A percentile compares a stretch with the other conserved stretches of the same genome.
Evolutionary conservation across 2,888 invertebrate species (phyloP).

Genomic region (Xylocampa areola): DNA sequence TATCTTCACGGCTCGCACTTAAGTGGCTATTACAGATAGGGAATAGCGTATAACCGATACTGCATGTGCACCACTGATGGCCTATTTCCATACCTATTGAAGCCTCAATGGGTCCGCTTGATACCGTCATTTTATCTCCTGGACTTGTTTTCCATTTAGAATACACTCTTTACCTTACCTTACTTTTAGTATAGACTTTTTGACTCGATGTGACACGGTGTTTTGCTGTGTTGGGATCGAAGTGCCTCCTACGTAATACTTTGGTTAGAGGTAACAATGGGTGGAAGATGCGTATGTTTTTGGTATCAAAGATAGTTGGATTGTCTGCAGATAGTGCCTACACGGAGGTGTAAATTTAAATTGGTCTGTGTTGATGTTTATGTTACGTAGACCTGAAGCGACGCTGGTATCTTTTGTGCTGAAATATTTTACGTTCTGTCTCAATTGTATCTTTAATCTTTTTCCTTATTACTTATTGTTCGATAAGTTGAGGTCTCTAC

Average conservation of each 20-base stretch:
- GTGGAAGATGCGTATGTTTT: slow-evolving; percentile 57
- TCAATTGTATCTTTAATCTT: slow-evolving; percentile 28
- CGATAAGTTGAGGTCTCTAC: slow-evolving; percentile 18
- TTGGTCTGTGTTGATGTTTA: slow-evolving; percentile 48
- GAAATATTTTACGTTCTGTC: slow-evolving; percentile 30
- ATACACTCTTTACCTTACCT: slow-evolving; percentile 25
- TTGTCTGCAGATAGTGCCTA: slow-evolving; percentile 53
- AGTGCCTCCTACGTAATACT: slow-evolving; percentile 59
- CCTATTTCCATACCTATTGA: slow-evolving; percentile 78
- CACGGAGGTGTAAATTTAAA: slow-evolving; percentile 56
- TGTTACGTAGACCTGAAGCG: slow-evolving; percentile 32
- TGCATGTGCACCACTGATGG: slow-evolving; percentile 74
- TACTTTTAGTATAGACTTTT: slow-evolving; percentile 3
- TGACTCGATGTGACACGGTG: slow-evolving; percentile 41
- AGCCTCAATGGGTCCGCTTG: slow-evolving; percentile 66
- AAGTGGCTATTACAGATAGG: slow-evolving; percentile 76
- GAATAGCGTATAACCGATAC: slow-evolving; percentile 71
- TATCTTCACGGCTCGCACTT: slow-evolving; percentile 72
- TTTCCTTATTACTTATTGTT: slow-evolving; percentile 45
- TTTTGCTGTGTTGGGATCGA: slow-evolving; percentile 11
- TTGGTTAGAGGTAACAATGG: slow-evolving; percentile 59
- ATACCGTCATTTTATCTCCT: slow-evolving; percentile 59
- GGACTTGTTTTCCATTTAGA: slow-evolving; percentile 56
- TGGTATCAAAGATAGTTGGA: slow-evolving; percentile 56
- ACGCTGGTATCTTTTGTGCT: slow-evolving; percentile 21